Evolutionary conservation across 2,888 invertebrate species (phyloP), one percentile per base, ranked within the genome.

Genomic region (Drosophila cyrtoloma): DNA sequence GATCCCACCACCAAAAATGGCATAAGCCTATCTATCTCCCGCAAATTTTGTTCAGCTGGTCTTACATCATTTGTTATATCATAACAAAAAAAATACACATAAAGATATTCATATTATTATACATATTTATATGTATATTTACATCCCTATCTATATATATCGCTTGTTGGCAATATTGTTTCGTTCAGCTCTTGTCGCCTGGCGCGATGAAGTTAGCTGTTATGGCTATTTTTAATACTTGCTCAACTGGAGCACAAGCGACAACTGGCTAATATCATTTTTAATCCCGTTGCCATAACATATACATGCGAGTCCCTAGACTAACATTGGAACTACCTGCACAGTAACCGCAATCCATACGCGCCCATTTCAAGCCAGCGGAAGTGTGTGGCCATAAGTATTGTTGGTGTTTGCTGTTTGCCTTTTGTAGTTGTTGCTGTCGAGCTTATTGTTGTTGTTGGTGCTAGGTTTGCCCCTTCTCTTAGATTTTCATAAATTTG

Each of bases 231-330:
- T 66, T 58, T 60, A 58, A 75, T 63, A 74, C 75, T 79, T 71
- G 78, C 72, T 74, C 68, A 65, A 61, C 71, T 52, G 60, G 44
- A 44, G 64, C 67, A 64, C 30, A 35, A 42, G 66, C 77, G 69
- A 75, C 75, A 74, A 59, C 71, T 82, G 86, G 82, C 84, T 84
- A 84, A 84, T 80, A 80, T 73, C 80, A 84, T 59, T 82, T 81
- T 81, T 85, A 85, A 84, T 78, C 87, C 78, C 72, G 9, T 67
- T 61, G 67, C 81, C 77, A 85, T 82, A 83, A 83, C 22, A 89
- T 81, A 88, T 77, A 82, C 71, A 84, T 75, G 70, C 60, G 66
- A 75, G 71, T 79, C 75, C 67, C 72, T 60, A 35, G 63, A 52
- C 59, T 51, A 63, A 61, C 58, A 65, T 73, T 77, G 78, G 59